Base-by-base conservation (phyloP, 2,797 vertebrate genomes). In the Anguilla pacifica region DNA sequence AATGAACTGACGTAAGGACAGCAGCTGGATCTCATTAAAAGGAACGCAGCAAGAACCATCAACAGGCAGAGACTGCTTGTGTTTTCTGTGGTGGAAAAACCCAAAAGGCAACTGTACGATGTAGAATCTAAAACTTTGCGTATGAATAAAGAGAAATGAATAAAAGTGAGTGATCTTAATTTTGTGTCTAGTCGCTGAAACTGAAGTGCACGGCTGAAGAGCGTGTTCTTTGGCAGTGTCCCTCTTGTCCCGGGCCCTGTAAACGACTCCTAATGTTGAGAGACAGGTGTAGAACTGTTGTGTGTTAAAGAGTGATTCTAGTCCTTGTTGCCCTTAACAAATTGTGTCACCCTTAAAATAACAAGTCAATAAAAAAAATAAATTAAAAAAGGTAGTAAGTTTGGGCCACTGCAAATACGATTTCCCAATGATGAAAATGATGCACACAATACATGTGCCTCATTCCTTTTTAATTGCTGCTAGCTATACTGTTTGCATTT, bases 1-100 rank as follows among this genome's bases (percentile, higher is more conserved):
- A 79, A 49, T 85, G 83, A 88, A 64, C 83, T 79, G 28, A 25
- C n/a, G 46, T 11, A 51, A n/a, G 22, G 55, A 59, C 70, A 51
- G 53, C 87, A 85, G 87, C 35, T 57, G 72, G n/a, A 25, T 39
- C 35, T 74, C 15, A 6, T 72, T 46, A 53, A 28, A 79, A 61
- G 19, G 19, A 61, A 72, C 77, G 25, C 43, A 10, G 19, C 6
- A n/a, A 43, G 19, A 6, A 51, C 17, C 13, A 3, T 81, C 77
- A 77, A 17, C 0, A 43, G 19, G 77, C 6, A 81, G 77, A 6
- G 13, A 77, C 31, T 43, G 19, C 43, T 81, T 81, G 39, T 2
- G 6, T 43, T 11, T 22, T 25, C 46, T 49, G 46, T 0, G 5
- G 22, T 46, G 28, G 6, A 22, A 13, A 81, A 51, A 49, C 0